Conservation (phyloP, 2,113 vertebrate genomes). For the Antigone vipio region DNA sequence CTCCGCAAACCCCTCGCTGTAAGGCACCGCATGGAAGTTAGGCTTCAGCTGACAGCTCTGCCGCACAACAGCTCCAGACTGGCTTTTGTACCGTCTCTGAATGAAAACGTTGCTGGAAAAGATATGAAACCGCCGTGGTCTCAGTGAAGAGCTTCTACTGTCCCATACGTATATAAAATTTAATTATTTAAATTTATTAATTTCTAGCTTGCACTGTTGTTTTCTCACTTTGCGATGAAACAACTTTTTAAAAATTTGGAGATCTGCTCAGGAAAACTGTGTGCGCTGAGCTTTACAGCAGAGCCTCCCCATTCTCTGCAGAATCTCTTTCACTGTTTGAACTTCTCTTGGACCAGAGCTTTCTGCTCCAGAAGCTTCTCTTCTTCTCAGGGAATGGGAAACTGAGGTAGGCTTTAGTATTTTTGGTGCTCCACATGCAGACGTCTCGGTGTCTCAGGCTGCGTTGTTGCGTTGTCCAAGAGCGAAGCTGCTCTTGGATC, state of each 20-base stretch:
- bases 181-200: background rate
- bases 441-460: accelerated
- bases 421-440: too few relatives aligned
- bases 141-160: background rate
- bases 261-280: accelerated
- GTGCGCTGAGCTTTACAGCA: background rate
- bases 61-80: accelerated
- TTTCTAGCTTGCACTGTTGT: background rate
- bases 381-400: background rate
- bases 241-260: background rate
- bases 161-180: accelerated
- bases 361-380: background rate
- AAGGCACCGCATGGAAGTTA: accelerated
- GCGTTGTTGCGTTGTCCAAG: background rate
- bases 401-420: background rate
- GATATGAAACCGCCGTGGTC: background rate
- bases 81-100: background rate
- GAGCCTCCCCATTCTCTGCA: background rate
- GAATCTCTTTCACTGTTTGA: background rate
- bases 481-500: background rate
- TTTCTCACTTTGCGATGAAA: background rate
- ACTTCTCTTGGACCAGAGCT: background rate
- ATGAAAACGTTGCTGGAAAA: accelerated
- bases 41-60: background rate
- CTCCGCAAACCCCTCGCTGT: background rate